Base-by-base conservation (phyloP, 2,888 invertebrate species). In the Smittia sp. region DNA sequence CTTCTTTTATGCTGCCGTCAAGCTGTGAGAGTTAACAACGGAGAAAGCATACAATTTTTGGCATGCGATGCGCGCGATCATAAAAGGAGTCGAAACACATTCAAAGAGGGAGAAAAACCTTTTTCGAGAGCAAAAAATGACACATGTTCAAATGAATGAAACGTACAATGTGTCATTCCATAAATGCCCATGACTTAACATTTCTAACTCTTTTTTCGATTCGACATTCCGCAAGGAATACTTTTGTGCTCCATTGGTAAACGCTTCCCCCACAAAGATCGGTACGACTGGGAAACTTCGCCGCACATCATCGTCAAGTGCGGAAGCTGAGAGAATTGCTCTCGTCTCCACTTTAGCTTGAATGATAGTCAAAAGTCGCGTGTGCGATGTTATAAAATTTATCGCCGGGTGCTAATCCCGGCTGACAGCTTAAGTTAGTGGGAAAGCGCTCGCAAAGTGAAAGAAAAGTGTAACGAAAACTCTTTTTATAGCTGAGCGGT, bases 361-460 rank as follows among this genome's bases (percentile, higher is more conserved):
- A 32, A 9, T 6, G 9, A 32, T 32, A 32, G 32, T 32, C 32
- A 9, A 32, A 9, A 32, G 32, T 32, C 32, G 32, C 32, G 32
- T 32, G 32, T 32, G 32, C 32, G 3, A 32, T 32, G 32, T 46
- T 46, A 46, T 9, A 46, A 46, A 15, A n/a, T 46, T 46, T 46
- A 46, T 46, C n/a, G 11, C 15, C 15, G 11, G 46, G n/a, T 11
- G 46, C 46, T 46, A 15, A 46, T 46, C 46, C 46, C 46, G n/a
- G 11, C 46, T 46, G 46, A 46, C 46, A 46, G n/a, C n/a, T 46
- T 46, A 46, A 46, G 46, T 46, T 46, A n/a, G 46, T 46, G 46
- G n/a, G 46, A 46, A 46, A 46, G 46, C 6, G 9, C 32, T 32
- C 46, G 2, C 11, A 46, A 15, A 11, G 4, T 32, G 3, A 9